These are phyloP conservation scores for Lophotriccus pileatus DNA, from an alignment of 2,797 vertebrate species.

Conservation along the genomic window DNA sequence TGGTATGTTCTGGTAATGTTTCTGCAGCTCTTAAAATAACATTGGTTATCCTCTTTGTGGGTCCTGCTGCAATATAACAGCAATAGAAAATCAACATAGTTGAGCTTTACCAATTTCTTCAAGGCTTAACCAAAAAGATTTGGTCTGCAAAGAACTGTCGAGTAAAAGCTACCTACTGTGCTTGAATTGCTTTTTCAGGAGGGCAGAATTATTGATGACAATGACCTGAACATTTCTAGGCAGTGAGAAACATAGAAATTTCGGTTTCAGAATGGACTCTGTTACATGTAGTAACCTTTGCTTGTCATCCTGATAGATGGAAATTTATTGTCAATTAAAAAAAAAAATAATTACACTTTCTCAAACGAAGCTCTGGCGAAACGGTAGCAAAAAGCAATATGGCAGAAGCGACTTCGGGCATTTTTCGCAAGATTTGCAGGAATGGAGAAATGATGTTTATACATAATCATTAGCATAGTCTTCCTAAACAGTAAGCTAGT, in stretches of 20 bases:
- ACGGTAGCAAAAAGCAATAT: neutral
- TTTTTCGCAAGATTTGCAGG: neutral
- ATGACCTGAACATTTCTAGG: fast-evolving
- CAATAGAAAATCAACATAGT: neutral
- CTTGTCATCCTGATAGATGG: neutral
- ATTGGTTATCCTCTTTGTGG: neutral
- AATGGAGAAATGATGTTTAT: neutral
- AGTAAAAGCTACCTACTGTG: neutral
- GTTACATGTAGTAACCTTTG: neutral
- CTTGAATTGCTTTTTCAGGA: neutral
- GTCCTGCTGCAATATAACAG: neutral
- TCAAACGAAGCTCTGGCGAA: neutral
- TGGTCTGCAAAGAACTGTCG: neutral
- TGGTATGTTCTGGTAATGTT: neutral
- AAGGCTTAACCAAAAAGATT: neutral
- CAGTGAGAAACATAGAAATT: neutral
- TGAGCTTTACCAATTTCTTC: neutral
- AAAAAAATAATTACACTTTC: neutral
- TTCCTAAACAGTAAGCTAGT: neutral
- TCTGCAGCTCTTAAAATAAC: neutral
- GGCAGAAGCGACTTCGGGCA: neutral
- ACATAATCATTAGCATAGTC: neutral
- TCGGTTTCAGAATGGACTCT: neutral
- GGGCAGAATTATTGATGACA: neutral
- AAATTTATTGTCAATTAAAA: neutral